Conservation (phyloP, 2,888 invertebrate species). For the Cheilosia vulpina region DNA sequence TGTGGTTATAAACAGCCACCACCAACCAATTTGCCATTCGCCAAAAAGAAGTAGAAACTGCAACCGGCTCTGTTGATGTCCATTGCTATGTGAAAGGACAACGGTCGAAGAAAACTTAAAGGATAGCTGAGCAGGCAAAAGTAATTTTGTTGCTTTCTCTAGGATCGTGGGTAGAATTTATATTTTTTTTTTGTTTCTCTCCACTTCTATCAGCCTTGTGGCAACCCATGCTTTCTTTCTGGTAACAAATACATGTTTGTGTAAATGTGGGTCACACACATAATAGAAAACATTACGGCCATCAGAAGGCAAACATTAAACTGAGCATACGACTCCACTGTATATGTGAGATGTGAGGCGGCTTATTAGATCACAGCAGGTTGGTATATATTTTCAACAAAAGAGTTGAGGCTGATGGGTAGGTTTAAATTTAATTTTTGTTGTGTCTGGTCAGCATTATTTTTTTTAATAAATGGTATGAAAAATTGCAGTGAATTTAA, state of each 20-base stretch:
- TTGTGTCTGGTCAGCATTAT: conserved; percentile 14
- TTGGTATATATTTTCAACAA: conserved; percentile 19
- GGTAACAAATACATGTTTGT: conserved; percentile 13
- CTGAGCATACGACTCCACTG: conserved; percentile 26
- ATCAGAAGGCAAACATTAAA: conserved; percentile 58
- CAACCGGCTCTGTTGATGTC: conserved; percentile 46
- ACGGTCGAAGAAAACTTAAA: conserved; percentile 69
- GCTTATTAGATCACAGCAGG: conserved; percentile 27
- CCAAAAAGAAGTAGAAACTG: conserved; percentile 42
- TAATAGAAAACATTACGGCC: conserved; percentile 55
- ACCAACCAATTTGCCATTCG: conserved; percentile 14
- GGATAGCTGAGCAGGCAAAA: conserved; percentile 77
- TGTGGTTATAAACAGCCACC: conserved; percentile 61
- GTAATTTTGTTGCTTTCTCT: conserved; percentile 79
- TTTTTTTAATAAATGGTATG: conserved; percentile 1
- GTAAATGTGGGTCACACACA: conserved; percentile 30
- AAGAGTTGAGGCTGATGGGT: conserved; percentile 27
- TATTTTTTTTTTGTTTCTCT: conserved; percentile 35
- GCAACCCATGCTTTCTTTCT: background rate
- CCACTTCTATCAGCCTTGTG: background rate
- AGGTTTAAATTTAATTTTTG: conserved; percentile 12
- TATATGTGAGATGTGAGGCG: conserved; percentile 56
- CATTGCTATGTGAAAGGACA: conserved; percentile 50
- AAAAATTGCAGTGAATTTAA: too few species aligned
- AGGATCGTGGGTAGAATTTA: conserved; percentile 70